These are phyloP conservation scores for Pomacea maculata DNA, from an alignment of 1,140 invertebrate genomes.

Conservation along the genomic window DNA sequence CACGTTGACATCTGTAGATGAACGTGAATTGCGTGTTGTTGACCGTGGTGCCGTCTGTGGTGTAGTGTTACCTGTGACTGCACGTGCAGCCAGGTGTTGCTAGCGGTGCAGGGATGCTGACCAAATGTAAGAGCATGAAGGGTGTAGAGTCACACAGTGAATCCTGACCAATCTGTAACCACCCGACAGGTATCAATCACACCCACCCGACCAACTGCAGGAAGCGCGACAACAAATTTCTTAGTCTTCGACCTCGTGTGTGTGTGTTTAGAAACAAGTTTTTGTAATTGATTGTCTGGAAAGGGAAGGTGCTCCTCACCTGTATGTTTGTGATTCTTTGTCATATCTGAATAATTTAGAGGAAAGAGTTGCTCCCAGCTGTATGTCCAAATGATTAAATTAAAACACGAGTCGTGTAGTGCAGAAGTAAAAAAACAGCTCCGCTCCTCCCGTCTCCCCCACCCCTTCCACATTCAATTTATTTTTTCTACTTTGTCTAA, in stretches of 20 bases:
- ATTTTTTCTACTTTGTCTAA: neutral
- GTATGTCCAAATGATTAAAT: neutral
- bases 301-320: neutral
- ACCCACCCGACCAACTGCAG: no score
- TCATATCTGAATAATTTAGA: neutral
- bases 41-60: no score
- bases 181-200: no score
- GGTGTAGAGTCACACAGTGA: no score
- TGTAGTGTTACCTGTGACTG: no score
- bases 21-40: no score
- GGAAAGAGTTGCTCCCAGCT: neutral
- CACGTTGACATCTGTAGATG: no score
- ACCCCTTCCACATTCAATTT: neutral
- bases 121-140: no score
- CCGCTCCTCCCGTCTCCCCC: conserved; percentile 6
- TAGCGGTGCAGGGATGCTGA: no score
- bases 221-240: neutral
- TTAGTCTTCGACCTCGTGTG: neutral
- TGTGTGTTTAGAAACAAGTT: neutral
- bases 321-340: neutral
- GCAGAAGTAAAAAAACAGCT: neutral
- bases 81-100: no score
- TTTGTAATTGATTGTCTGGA: neutral
- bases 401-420: neutral
- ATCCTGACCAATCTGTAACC: no score